phyloP scores from a whole-genome alignment of 2,797 vertebrate species.

The Anas bernieri region DNA sequence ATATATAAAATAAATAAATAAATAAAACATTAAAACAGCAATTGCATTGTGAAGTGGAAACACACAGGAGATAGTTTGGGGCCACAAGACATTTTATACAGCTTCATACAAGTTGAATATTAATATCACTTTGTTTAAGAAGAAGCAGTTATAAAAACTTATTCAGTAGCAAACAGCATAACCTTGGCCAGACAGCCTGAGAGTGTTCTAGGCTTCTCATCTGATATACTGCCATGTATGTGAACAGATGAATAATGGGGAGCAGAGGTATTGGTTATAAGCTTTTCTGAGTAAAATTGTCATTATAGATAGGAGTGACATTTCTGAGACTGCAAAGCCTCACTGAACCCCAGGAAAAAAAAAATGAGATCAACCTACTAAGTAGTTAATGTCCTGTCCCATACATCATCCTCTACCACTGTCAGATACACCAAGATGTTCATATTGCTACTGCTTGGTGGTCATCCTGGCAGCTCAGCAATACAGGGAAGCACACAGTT shows the following conservation, averaged over 20 bases:
- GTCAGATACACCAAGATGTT: neutral
- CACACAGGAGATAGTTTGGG: neutral
- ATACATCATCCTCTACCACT: constrained; percentile 28
- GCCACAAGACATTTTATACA: neutral
- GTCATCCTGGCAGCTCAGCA: neutral
- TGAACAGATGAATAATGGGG: neutral
- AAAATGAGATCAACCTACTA: neutral
- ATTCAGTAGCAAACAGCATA: constrained; percentile 6
- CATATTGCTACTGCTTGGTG: neutral
- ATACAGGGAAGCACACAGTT: neutral
- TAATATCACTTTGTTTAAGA: constrained; percentile 7
- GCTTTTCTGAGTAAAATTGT: neutral
- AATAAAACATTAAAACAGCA: neutral
- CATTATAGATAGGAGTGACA: neutral
- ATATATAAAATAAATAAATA: neutral
- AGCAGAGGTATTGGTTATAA: neutral
- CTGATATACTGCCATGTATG: neutral
- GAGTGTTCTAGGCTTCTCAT: neutral
- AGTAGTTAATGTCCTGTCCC: constrained; percentile 38
- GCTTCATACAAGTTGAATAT: neutral
- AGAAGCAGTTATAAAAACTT: constrained; percentile 22
- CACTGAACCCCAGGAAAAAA: neutral
- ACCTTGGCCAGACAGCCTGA: neutral
- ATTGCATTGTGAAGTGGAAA: neutral
- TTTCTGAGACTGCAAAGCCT: neutral